phyloP scores from a whole-genome alignment of 2,113 vertebrate genomes.

The Glaucidium brasilianum region DNA sequence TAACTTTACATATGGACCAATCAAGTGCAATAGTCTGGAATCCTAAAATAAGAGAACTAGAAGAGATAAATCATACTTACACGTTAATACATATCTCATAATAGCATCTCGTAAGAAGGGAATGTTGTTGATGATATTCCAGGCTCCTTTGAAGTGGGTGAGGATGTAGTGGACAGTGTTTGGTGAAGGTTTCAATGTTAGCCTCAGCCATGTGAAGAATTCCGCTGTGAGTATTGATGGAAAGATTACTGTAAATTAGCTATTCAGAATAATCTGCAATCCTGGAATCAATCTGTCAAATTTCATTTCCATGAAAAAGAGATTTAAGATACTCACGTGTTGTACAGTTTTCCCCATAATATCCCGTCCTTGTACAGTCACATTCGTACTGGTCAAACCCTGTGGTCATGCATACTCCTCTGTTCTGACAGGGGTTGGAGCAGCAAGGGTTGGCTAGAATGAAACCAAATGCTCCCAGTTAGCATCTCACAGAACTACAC shows the following conservation, averaged over 20 bases:
- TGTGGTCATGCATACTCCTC: conserved; percentile 81
- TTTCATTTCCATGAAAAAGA: not conserved
- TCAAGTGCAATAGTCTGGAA: not conserved
- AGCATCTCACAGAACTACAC: fast-evolving
- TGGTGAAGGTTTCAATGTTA: conserved; percentile 84
- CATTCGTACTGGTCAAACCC: conserved; percentile 84
- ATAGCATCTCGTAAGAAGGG: conserved; percentile 84
- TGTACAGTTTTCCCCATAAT: conserved; percentile 87
- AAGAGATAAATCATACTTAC: conserved; percentile 76
- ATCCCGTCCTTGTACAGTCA: conserved; percentile 93
- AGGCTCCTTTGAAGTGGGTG: conserved; percentile 89
- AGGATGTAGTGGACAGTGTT: conserved; percentile 93
- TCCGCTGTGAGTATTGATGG: conserved; percentile 76
- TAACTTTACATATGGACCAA: not conserved
- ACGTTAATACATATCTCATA: conserved; percentile 93
- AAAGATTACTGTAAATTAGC: not conserved
- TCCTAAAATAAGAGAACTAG: no score
- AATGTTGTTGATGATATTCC: conserved; percentile 93
- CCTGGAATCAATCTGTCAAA: fast-evolving
- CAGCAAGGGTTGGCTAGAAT: conserved; percentile 88
- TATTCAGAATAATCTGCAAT: not conserved
- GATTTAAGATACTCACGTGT: conserved; percentile 76
- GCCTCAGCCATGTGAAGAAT: conserved; percentile 85
- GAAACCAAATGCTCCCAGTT: not conserved
- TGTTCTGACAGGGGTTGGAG: conserved; percentile 92